A percentile compares a stretch with the other conserved stretches of the same genome.
Evolutionary conservation across 2,113 vertebrate genomes (phyloP).

Genomic region (Siphamia tubifer): DNA sequence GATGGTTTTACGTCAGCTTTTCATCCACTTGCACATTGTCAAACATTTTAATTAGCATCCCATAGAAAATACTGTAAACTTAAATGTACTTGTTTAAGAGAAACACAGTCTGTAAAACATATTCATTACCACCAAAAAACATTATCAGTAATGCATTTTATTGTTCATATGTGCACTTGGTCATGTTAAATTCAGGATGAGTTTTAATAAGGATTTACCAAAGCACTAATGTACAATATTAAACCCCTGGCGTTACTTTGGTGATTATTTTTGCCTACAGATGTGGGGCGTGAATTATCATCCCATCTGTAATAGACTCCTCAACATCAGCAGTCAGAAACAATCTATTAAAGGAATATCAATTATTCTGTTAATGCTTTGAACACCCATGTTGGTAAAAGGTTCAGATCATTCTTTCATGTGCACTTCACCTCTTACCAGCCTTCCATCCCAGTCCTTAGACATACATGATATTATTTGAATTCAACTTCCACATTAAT

Average conservation of each 20-base stretch:
- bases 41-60: constrained; percentile 6
- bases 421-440: too few species aligned
- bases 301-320: constrained; percentile 32
- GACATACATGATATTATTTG: too few species aligned
- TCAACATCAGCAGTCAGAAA: constrained; percentile 34
- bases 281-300: constrained; percentile 22
- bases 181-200: constrained; percentile 30
- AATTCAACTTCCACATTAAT: too few species aligned
- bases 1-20: background rate
- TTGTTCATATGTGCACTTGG: constrained; percentile 2
- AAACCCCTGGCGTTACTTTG: constrained; percentile 33
- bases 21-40: background rate
- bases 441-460: too few species aligned
- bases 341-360: background rate
- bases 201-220: constrained; percentile 52
- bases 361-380: background rate
- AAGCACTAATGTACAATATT: constrained; percentile 51
- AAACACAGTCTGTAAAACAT: background rate
- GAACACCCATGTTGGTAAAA: constrained; percentile 18
- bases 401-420: constrained; percentile 9
- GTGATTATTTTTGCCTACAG: constrained; percentile 46
- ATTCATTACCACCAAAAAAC: background rate
- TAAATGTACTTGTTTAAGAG: background rate
- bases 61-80: background rate
- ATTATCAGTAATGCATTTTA: background rate